A percentile compares a stretch with the other conserved stretches of the same genome.
phyloP scores from a whole-genome alignment of 2,113 vertebrate genomes.

The Pomatostomus ruficeps region DNA sequence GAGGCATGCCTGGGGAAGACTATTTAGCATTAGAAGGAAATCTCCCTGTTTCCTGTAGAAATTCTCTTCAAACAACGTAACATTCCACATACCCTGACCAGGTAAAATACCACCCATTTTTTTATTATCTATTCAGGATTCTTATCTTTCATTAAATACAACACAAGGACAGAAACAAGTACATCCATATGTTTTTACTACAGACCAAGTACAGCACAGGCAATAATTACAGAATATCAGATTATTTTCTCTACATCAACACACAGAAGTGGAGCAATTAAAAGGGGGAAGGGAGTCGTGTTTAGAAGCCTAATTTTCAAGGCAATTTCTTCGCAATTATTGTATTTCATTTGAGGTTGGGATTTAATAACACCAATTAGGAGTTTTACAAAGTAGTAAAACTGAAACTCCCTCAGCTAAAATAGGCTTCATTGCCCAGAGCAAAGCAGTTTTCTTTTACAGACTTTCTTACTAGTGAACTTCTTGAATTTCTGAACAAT shows the following conservation, averaged over 20 bases:
- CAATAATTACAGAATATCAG: neutral
- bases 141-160: neutral
- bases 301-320: neutral
- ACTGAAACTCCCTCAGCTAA: conserved; percentile 10
- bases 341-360: neutral
- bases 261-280: neutral
- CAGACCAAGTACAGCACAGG: neutral
- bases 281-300: neutral
- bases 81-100: fast-evolving
- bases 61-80: neutral
- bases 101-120: neutral
- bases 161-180: neutral
- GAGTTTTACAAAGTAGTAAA: conserved; percentile 12
- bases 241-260: neutral
- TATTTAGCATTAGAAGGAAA: neutral
- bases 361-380: conserved; percentile 23
- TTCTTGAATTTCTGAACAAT: neutral
- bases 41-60: neutral
- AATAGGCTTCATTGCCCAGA: neutral
- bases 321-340: neutral
- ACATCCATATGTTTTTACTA: neutral
- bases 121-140: neutral
- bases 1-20: neutral
- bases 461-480: neutral
- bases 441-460: neutral